Evolutionary conservation across 2,888 invertebrate genomes (phyloP).

Genomic region (Hartigia nigra): DNA sequence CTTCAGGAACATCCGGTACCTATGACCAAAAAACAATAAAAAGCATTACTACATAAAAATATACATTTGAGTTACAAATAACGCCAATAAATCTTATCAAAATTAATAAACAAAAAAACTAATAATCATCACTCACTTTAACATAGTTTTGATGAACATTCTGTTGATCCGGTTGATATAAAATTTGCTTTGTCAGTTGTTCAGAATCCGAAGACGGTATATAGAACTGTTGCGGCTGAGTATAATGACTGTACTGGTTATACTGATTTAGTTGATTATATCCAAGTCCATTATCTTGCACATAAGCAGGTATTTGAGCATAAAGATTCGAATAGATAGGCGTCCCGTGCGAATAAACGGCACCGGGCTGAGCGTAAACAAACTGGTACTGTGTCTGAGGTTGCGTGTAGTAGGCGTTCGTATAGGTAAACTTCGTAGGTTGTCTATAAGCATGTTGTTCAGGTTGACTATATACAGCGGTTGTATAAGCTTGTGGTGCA

Average conservation of each 20-base stretch:
- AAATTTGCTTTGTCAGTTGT: constrained; percentile 33
- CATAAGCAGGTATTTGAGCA: constrained; percentile 42
- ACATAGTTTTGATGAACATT: constrained; percentile 42
- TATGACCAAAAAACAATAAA: constrained; percentile 20
- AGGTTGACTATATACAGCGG: constrained; percentile 25
- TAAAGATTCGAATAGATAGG: constrained; percentile 42
- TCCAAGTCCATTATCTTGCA: constrained; percentile 47
- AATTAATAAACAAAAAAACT: constrained; percentile 10
- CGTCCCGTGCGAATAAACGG: constrained; percentile 43
- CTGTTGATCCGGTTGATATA: constrained; percentile 23
- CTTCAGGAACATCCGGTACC: constrained; percentile 39
- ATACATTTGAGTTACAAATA: not conserved
- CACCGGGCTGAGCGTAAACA: constrained; percentile 48
- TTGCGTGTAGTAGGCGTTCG: constrained; percentile 15
- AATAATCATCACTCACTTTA: constrained; percentile 35
- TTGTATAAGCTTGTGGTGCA: constrained; percentile 13
- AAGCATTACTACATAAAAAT: not conserved
- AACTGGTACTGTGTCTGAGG: constrained; percentile 48
- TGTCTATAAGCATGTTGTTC: constrained; percentile 30
- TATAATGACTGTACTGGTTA: constrained; percentile 35
- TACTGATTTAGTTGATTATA: constrained; percentile 38
- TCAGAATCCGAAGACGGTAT: constrained; percentile 34
- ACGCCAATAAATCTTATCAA: not conserved
- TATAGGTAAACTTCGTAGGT: constrained; percentile 40
- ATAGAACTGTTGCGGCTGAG: constrained; percentile 32